phyloP scores from a whole-genome alignment of 2,888 invertebrate genomes.

The Eumerus sabulonum region DNA sequence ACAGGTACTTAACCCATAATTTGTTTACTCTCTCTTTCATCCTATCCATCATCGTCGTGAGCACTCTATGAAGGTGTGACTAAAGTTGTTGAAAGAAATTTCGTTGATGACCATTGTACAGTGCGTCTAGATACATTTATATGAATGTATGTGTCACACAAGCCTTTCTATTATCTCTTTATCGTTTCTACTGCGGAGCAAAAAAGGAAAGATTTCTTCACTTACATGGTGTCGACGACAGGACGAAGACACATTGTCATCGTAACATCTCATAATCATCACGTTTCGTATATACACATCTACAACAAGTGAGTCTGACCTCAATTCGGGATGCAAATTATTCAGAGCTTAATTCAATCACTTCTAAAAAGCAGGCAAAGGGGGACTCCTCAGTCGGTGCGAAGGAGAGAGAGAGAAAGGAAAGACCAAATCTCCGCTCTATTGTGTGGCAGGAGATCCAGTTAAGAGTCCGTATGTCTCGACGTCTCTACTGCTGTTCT shows the following conservation, averaged over 20 bases:
- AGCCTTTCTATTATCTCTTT: constrained; percentile 5
- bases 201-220: constrained; percentile 18
- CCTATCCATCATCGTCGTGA: background rate
- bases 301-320: constrained; percentile 61
- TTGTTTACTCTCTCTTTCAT: background rate
- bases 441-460: constrained; percentile 22
- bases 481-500: constrained; percentile 11
- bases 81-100: background rate
- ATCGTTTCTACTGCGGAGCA: background rate
- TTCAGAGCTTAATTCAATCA: constrained; percentile 61
- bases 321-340: constrained; percentile 60
- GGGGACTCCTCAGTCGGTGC: constrained; percentile 28
- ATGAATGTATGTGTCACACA: background rate
- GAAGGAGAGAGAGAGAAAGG: constrained; percentile 8
- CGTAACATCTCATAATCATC: constrained; percentile 44
- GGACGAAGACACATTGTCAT: constrained; percentile 41
- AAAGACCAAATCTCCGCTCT: background rate
- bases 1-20: constrained; percentile 27
- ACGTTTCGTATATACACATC: constrained; percentile 40
- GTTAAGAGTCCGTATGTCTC: constrained; percentile 39
- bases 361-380: constrained; percentile 41
- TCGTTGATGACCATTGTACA: constrained; percentile 12
- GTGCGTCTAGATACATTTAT: background rate
- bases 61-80: constrained; percentile 19
- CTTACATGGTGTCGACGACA: constrained; percentile 6